Evolutionary conservation across 2,888 invertebrate species (phyloP).

Genomic region (Polydrusus cervinus): DNA sequence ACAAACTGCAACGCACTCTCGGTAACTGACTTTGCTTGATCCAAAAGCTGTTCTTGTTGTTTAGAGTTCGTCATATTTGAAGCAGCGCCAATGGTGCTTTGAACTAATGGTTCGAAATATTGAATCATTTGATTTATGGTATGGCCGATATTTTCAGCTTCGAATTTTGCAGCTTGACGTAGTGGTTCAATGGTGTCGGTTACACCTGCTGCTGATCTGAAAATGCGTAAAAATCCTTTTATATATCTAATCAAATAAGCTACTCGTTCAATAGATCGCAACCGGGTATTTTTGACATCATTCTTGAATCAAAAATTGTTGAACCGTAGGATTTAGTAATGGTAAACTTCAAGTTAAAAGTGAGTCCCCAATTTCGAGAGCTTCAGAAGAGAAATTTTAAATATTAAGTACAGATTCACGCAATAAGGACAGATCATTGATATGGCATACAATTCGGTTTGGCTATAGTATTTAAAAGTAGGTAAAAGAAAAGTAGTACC

Average conservation of each 20-base stretch:
- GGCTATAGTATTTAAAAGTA: too few species aligned
- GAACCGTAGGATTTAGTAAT: too few species aligned
- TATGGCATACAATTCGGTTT: too few species aligned
- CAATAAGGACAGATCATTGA: too few species aligned
- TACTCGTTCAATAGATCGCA: too few species aligned
- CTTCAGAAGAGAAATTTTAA: too few species aligned
- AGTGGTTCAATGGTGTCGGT: slow-evolving; percentile 90
- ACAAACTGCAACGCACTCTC: slow-evolving; percentile 93
- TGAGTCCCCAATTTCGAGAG: too few species aligned
- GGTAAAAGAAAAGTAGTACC: too few species aligned
- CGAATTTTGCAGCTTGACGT: slow-evolving; percentile 87
- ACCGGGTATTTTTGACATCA: too few species aligned
- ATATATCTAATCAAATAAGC: neutral
- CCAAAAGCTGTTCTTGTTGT: slow-evolving; percentile 89
- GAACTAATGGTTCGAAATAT: slow-evolving; percentile 90
- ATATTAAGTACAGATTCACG: too few species aligned
- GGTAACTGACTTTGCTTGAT: slow-evolving; percentile 94
- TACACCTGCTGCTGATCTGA: slow-evolving; percentile 83
- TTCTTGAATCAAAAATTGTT: too few species aligned
- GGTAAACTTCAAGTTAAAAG: too few species aligned
- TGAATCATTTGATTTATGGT: slow-evolving; percentile 84
- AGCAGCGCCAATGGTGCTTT: slow-evolving; percentile 89
- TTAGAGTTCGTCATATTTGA: slow-evolving; percentile 91
- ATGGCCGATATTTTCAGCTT: slow-evolving; percentile 96
- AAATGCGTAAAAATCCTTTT: neutral